Evolutionary conservation across 2,888 invertebrate species (phyloP).

Genomic region (Chromoteleia sp.): DNA sequence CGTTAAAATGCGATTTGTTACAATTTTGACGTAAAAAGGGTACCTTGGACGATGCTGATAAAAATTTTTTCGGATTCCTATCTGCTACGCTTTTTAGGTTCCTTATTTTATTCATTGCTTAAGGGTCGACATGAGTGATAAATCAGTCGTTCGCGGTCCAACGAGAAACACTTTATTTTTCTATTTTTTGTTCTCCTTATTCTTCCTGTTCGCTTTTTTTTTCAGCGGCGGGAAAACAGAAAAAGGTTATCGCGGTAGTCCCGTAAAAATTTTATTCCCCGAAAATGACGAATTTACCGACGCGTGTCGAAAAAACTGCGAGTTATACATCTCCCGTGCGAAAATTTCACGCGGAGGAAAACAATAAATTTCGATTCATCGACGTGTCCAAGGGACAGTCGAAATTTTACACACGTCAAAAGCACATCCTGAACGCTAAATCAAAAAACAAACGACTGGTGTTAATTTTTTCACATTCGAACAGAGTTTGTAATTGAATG

Average conservation of each 20-base stretch:
- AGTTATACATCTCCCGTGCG: constrained; percentile 25
- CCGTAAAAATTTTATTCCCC: constrained; percentile 15
- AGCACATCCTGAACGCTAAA: constrained; percentile 43
- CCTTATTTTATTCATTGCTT: constrained; percentile 57
- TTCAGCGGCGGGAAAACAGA: not conserved
- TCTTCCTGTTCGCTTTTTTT: constrained; percentile 3
- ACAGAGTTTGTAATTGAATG: constrained; percentile 26
- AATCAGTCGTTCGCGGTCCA: constrained; percentile 26
- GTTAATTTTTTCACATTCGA: constrained; percentile 14
- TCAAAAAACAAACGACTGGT: constrained; percentile 47
- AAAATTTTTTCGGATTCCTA: constrained; percentile 24
- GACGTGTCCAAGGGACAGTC: constrained; percentile 49
- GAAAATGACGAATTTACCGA: constrained; percentile 32
- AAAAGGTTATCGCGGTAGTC: constrained; percentile 32
- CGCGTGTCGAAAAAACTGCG: constrained; percentile 6
- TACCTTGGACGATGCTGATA: constrained; percentile 32
- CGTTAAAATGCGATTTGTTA: too few relatives aligned
- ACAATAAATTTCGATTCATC: constrained; percentile 49
- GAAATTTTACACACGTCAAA: constrained; percentile 46
- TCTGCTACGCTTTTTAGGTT: too few relatives aligned
- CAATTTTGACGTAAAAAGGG: not conserved
- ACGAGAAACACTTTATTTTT: constrained; percentile 20
- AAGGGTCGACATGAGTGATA: constrained; percentile 52
- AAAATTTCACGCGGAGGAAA: constrained; percentile 18
- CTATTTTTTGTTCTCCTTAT: not conserved